phyloP scores from a whole-genome alignment of 2,888 invertebrate genomes.

The Dascillus cervinus region DNA sequence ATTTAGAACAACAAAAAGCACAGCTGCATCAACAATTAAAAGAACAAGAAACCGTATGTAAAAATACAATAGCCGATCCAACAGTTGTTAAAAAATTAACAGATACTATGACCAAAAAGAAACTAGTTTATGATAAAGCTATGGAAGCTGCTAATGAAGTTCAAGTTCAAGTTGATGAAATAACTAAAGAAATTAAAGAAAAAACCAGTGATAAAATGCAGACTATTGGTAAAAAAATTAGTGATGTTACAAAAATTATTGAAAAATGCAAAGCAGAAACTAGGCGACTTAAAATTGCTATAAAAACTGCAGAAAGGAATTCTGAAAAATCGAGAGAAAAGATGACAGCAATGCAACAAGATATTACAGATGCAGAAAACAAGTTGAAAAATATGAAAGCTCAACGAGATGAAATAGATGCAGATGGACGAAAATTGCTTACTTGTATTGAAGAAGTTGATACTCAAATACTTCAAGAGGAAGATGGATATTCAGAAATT shows the following conservation, averaged over 20 bases:
- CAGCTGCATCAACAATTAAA: too few species aligned
- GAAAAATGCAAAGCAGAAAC: slow-evolving; percentile 64
- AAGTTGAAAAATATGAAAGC: slow-evolving; percentile 52
- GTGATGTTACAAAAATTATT: slow-evolving; percentile 59
- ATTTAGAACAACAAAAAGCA: too few species aligned
- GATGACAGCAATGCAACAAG: slow-evolving; percentile 64
- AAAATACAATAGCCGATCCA: slow-evolving; percentile 60
- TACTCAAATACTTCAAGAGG: slow-evolving; percentile 49
- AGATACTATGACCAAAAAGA: slow-evolving; percentile 45
- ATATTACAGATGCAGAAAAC: slow-evolving; percentile 60
- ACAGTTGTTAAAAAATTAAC: slow-evolving; percentile 55
- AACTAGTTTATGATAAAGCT: slow-evolving; percentile 49
- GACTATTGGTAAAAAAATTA: slow-evolving; percentile 62
- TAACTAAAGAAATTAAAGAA: slow-evolving; percentile 60
- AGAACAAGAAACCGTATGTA: slow-evolving; percentile 61
- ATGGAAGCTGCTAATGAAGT: slow-evolving; percentile 51
- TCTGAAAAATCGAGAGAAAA: slow-evolving; percentile 67
- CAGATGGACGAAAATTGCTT: slow-evolving; percentile 48
- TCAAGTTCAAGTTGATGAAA: slow-evolving; percentile 53
- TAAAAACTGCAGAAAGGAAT: slow-evolving; percentile 62
- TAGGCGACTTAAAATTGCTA: slow-evolving; percentile 59
- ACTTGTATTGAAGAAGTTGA: slow-evolving; percentile 51
- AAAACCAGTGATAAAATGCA: slow-evolving; percentile 64
- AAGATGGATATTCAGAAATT: slow-evolving; percentile 48
- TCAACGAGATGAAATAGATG: slow-evolving; percentile 52